A percentile compares a stretch with the other conserved stretches of the same genome.
Conservation (phyloP, 2,797 vertebrate species). For the Mareca penelope region DNA sequence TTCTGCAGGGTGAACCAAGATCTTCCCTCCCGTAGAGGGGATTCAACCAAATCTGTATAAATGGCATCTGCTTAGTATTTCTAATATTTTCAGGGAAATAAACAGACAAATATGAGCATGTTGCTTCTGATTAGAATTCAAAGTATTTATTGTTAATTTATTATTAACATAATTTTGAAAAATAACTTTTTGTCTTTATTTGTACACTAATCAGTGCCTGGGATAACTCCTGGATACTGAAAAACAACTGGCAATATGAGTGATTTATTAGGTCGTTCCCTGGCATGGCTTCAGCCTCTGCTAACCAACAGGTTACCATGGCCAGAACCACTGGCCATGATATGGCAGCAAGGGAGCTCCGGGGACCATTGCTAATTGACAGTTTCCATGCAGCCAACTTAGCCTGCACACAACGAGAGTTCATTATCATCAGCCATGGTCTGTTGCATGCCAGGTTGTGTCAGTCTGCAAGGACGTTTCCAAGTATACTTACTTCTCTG, state of each 20-base stretch:
- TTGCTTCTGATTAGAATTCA: background rate
- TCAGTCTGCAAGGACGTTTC: background rate
- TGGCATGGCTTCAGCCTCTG: background rate
- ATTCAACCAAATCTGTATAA: background rate
- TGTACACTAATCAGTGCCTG: background rate
- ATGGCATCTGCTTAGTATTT: background rate
- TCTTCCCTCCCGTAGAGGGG: background rate
- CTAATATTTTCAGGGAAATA: background rate
- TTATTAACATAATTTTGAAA: background rate
- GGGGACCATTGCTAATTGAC: background rate
- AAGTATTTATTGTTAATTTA: background rate
- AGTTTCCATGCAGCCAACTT: background rate
- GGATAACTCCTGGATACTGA: background rate
- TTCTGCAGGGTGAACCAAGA: background rate
- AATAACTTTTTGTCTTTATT: background rate
- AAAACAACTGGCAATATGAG: background rate
- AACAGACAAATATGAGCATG: background rate
- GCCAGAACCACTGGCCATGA: background rate
- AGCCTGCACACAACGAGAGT: background rate
- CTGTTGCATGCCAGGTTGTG: background rate
- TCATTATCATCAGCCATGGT: accelerated
- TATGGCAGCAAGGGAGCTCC: background rate
- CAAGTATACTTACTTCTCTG: background rate
- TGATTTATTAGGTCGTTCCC: background rate
- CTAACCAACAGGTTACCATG: background rate